Percentiles rank a stretch among this genome's conserved stretches.
Conservation (phyloP, 2,797 vertebrate species). For the Gouania willdenowi region DNA sequence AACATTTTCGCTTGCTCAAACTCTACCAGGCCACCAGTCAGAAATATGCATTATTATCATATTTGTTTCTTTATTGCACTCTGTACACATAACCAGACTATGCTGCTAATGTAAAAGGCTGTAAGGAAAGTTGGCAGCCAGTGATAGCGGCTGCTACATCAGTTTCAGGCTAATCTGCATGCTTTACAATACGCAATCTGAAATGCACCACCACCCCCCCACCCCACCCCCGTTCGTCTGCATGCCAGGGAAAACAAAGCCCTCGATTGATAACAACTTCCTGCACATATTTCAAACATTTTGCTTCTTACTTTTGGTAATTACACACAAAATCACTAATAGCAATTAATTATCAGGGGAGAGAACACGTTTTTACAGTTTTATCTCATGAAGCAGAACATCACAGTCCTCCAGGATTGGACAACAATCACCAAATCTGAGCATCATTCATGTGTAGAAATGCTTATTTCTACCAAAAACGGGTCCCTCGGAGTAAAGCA, state of each 20-base stretch:
- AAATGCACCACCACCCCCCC: no score
- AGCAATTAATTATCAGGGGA: constrained; percentile 10
- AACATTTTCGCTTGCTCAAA: no score
- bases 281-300: constrained; percentile 49
- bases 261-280: constrained; percentile 53
- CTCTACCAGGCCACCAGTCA: no score
- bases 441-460: no score
- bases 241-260: constrained; percentile 54
- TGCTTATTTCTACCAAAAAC: no score
- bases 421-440: no score
- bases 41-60: no score
- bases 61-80: no score
- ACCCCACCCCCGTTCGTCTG: constrained; percentile 24
- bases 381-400: no score
- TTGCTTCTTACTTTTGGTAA: constrained; percentile 42
- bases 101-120: constrained; percentile 29
- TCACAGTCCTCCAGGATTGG: no score
- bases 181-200: constrained; percentile 40
- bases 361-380: no score
- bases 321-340: constrained; percentile 20
- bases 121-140: neutral
- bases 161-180: constrained; percentile 47
- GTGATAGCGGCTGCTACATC: constrained; percentile 13
- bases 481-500: no score
- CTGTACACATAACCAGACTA: neutral